Conservation (phyloP, 2,797 vertebrate species). For the Typhlichthys eigenmanni region DNA sequence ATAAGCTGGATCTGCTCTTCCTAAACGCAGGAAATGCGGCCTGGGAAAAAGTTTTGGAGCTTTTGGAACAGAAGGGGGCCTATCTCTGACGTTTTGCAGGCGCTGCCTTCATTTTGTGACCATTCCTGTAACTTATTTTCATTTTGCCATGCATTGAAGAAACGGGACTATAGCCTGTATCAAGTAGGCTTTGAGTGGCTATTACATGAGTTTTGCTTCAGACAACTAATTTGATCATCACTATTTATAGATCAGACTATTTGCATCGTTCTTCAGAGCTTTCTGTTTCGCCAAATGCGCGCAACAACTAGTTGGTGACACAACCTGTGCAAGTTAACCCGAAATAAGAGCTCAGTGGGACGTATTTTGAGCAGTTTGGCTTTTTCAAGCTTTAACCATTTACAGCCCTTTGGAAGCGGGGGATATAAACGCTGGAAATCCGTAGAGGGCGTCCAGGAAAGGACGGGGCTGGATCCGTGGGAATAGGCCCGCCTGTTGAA, state of each 20-base stretch:
- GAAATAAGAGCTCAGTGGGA: slow-evolving; percentile 39
- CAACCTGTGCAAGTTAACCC: slow-evolving; percentile 58
- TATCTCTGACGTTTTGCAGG: slow-evolving; percentile 47
- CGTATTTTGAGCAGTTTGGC: slow-evolving; percentile 51
- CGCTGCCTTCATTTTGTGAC: slow-evolving; percentile 36
- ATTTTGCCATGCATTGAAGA: slow-evolving; percentile 8
- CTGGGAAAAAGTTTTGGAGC: slow-evolving; percentile 71
- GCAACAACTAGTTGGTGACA: slow-evolving; percentile 74
- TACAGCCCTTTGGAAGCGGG: slow-evolving; percentile 38
- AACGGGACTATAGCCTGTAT: slow-evolving; percentile 4
- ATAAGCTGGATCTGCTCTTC: slow-evolving; percentile 57
- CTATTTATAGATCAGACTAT: slow-evolving; percentile 74
- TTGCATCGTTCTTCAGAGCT: slow-evolving; percentile 61
- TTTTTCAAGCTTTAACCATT: slow-evolving; percentile 29
- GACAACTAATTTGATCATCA: slow-evolving; percentile 53
- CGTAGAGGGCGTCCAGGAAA: slow-evolving; percentile 82
- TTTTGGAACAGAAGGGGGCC: slow-evolving; percentile 58
- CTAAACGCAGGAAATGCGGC: slow-evolving; percentile 74
- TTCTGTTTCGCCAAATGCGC: slow-evolving; percentile 70
- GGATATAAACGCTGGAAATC: slow-evolving; percentile 67
- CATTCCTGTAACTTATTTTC: not conserved
- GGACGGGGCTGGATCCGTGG: slow-evolving; percentile 81
- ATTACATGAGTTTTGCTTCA: slow-evolving; percentile 55
- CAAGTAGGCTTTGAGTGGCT: slow-evolving; percentile 47
- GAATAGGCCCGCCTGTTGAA: slow-evolving; percentile 75